A percentile compares a stretch with the other conserved stretches of the same genome.
These are phyloP conservation scores for Cotesia chilonis DNA, from an alignment of 1,140 invertebrate species.

Conservation along the genomic window DNA sequence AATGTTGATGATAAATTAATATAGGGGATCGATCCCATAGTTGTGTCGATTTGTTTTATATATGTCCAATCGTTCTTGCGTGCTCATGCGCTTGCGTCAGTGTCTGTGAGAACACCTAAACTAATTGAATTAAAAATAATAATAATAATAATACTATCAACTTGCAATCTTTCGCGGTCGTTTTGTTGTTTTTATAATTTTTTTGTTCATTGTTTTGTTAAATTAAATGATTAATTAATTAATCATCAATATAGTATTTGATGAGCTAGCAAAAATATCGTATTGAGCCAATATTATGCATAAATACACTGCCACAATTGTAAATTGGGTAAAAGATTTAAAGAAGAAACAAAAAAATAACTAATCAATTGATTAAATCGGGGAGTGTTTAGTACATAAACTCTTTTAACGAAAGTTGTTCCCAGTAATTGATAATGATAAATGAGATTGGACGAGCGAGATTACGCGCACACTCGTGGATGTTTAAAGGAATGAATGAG, in stretches of 20 bases:
- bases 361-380: conserved; percentile 4
- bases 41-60: conserved; percentile 2
- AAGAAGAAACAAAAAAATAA: neutral
- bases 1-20: neutral
- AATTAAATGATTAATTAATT: too few species aligned
- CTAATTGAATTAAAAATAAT: neutral
- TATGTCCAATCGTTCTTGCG: neutral
- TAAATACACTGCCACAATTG: conserved; percentile 24
- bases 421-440: neutral
- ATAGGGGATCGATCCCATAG: neutral
- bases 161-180: neutral
- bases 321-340: conserved; percentile 21
- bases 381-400: neutral
- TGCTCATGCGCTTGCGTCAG: neutral
- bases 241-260: too few species aligned
- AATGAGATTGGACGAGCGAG: neutral
- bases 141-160: neutral
- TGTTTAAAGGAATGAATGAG: neutral
- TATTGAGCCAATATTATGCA: conserved; percentile 17
- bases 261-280: neutral
- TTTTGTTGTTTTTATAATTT: neutral
- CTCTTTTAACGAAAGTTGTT: neutral
- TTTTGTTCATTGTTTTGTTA: conserved; percentile 3
- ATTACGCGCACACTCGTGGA: neutral
- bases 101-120: neutral